These are phyloP conservation scores for Todus mexicanus DNA, from an alignment of 2,797 vertebrate species.

Conservation along the genomic window DNA sequence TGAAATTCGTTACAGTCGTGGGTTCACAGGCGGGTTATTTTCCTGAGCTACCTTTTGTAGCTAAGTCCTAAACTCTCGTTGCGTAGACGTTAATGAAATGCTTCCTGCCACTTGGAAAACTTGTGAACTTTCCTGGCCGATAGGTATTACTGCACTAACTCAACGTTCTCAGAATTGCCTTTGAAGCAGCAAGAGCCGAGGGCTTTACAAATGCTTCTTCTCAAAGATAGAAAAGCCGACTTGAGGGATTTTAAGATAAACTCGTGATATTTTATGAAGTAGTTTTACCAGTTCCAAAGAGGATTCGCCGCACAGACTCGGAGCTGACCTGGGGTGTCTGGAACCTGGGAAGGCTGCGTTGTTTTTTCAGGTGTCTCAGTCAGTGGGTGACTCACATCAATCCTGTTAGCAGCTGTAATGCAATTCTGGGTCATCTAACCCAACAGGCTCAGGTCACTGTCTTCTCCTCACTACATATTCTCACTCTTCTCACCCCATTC, in stretches of 20 bases:
- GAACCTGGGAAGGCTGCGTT: neutral
- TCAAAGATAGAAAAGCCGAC: neutral
- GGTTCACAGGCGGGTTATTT: neutral
- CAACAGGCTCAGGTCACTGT: too few relatives aligned
- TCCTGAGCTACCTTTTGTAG: neutral
- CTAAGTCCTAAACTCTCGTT: neutral
- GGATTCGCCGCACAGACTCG: neutral
- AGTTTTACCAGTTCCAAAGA: neutral
- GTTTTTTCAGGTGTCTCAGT: neutral
- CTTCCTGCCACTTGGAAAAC: neutral
- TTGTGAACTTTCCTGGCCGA: neutral
- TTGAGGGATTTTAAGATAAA: neutral
- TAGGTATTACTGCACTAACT: neutral
- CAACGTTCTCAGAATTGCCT: neutral
- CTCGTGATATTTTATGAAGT: neutral
- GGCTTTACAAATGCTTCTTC: neutral
- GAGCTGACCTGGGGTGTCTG: neutral
- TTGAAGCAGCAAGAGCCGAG: neutral
- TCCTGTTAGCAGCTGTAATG: neutral
- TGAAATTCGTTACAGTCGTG: rapidly evolving
- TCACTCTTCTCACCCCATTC: too few relatives aligned
- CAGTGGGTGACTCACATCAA: neutral
- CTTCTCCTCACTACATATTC: too few relatives aligned
- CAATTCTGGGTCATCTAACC: neutral
- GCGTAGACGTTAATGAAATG: neutral